Evolutionary conservation across 2,113 vertebrate species (phyloP).

Genomic region (Arenaria interpres): DNA sequence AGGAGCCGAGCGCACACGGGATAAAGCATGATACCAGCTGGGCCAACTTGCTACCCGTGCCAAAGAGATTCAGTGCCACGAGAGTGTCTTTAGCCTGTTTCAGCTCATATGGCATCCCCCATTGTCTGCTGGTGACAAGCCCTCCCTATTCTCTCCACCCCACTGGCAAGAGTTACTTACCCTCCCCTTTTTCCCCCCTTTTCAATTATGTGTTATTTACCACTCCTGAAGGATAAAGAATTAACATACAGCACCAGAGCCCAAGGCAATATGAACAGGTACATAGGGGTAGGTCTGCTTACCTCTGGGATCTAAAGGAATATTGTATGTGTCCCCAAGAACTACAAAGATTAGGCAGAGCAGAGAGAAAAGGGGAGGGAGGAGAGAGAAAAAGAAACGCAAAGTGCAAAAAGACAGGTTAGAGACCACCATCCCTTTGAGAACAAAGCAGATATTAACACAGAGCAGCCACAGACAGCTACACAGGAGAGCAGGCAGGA

Average conservation of each 20-base stretch:
- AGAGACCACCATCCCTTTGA: constrained; percentile 77
- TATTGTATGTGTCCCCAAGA: constrained; percentile 99
- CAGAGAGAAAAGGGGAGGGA: constrained; percentile 72
- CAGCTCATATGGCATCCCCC: constrained; percentile 35
- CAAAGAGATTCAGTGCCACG: constrained; percentile 26
- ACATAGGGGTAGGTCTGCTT: constrained; percentile 76
- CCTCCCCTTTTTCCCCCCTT: not conserved
- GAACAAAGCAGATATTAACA: constrained; percentile 77
- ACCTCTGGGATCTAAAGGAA: constrained; percentile 99
- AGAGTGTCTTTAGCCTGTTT: not conserved
- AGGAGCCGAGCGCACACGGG: not conserved
- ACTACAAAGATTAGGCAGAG: constrained; percentile 87
- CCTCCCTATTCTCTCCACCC: not conserved
- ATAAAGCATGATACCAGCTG: constrained; percentile 19
- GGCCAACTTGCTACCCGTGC: constrained; percentile 4
- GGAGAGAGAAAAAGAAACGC: constrained; percentile 80
- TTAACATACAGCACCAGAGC: constrained; percentile 16
- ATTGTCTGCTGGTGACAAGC: constrained; percentile 37
- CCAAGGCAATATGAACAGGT: not conserved
- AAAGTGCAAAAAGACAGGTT: constrained; percentile 90
- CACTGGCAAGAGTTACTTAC: constrained; percentile 6
- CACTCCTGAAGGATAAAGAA: not conserved
- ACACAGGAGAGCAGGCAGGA: constrained; percentile 10
- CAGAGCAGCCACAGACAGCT: constrained; percentile 47
- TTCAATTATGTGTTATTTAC: constrained; percentile 30